phyloP scores from a whole-genome alignment of 1,140 invertebrate genomes.

The Eurosta solidaginis region DNA sequence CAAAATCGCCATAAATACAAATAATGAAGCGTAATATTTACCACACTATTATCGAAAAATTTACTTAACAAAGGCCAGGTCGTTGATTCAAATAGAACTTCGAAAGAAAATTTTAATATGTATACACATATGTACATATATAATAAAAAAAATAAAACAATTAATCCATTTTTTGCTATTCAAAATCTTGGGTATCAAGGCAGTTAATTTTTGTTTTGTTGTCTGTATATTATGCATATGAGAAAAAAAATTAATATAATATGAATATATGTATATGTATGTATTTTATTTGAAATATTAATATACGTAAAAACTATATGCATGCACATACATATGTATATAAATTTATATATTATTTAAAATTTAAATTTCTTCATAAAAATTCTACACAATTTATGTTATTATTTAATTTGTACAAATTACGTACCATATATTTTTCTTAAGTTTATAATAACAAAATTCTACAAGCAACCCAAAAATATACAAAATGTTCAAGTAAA shows the following conservation, averaged over 20 bases:
- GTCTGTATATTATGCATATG: neutral
- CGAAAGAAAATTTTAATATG: neutral
- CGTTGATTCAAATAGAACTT: neutral
- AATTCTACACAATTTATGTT: conserved; percentile 6
- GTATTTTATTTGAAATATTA: conserved; percentile 5
- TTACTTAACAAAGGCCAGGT: neutral
- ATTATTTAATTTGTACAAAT: neutral
- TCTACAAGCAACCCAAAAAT: neutral
- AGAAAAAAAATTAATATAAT: neutral
- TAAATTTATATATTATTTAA: neutral
- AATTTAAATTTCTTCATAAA: neutral
- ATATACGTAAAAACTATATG: too few relatives aligned
- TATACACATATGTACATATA: too few relatives aligned
- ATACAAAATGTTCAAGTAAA: neutral
- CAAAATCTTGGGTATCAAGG: neutral
- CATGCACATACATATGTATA: neutral
- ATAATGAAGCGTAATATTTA: neutral
- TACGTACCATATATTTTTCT: neutral
- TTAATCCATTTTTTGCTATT: neutral
- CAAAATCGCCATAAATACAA: neutral
- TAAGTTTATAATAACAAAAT: neutral
- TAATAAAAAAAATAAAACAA: too few relatives aligned
- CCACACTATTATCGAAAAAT: neutral
- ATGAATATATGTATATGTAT: neutral
- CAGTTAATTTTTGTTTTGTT: neutral